Percentiles rank a stretch among this genome's conserved stretches.
Conservation (phyloP, 2,888 invertebrate genomes). For the Erpobdella octoculata region DNA sequence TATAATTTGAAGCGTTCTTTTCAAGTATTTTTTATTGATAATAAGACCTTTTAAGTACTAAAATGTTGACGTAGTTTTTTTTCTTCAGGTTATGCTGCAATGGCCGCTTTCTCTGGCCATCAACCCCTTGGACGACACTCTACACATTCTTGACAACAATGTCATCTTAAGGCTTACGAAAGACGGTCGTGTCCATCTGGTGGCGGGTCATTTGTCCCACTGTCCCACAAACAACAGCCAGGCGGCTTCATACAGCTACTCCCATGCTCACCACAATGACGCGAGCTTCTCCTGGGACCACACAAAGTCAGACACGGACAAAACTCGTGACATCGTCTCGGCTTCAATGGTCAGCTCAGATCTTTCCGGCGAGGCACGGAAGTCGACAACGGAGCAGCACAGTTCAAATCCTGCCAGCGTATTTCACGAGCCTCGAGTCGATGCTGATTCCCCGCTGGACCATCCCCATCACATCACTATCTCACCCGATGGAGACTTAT, state of each 20-base stretch:
- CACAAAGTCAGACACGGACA: neutral
- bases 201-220: conserved; percentile 84
- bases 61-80: neutral
- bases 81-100: conserved; percentile 71
- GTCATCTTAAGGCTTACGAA: conserved; percentile 81
- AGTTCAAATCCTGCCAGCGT: neutral
- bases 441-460: conserved; percentile 56
- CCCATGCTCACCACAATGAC: conserved; percentile 46
- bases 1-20: too few species aligned
- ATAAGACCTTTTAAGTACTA: too few species aligned
- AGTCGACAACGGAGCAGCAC: neutral
- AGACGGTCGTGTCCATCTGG: conserved; percentile 74
- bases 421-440: neutral
- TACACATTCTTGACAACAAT: conserved; percentile 84
- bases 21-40: too few species aligned
- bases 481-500: conserved; percentile 81
- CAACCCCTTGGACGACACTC: conserved; percentile 85
- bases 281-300: neutral
- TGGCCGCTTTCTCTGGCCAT: conserved; percentile 93
- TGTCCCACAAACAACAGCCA: conserved; percentile 61
- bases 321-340: neutral
- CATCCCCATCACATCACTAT: conserved; percentile 82
- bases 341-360: neutral
- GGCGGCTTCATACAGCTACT: conserved; percentile 41
- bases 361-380: neutral